phyloP scores from a whole-genome alignment of 2,888 invertebrate genomes.

The Cheiracanthium punctorium region DNA sequence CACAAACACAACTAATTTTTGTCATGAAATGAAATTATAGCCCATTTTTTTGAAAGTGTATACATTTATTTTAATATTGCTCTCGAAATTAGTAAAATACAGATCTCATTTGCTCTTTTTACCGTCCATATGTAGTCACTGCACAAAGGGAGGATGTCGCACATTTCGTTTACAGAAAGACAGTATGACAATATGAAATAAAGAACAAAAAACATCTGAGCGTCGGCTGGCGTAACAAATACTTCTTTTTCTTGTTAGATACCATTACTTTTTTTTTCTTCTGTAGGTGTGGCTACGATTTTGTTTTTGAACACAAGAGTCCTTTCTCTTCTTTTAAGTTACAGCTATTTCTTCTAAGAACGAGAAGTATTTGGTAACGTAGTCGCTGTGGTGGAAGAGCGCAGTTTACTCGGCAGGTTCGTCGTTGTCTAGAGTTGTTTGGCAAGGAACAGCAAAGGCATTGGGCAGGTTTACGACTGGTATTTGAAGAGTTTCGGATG shows the following conservation, averaged over 20 bases:
- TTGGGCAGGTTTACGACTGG: conserved; percentile 35
- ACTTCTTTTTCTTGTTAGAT: conserved; percentile 39
- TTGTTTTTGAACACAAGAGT: conserved; percentile 5
- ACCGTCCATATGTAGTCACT: conserved; percentile 33
- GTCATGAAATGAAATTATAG: conserved; percentile 6
- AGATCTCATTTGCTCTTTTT: conserved; percentile 52
- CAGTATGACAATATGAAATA: conserved; percentile 40
- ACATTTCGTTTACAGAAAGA: conserved; percentile 35
- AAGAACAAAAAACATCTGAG: conserved; percentile 40
- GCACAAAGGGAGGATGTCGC: not conserved
- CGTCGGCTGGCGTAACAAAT: conserved; percentile 49
- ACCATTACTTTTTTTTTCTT: not conserved
- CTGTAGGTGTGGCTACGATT: not conserved
- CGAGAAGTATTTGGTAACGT: conserved; percentile 64
- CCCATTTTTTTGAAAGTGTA: conserved; percentile 46
- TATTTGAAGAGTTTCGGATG: conserved; percentile 43
- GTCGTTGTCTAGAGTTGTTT: conserved; percentile 40
- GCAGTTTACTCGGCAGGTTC: conserved; percentile 44
- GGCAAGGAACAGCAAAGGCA: conserved; percentile 52
- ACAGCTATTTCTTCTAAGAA: conserved; percentile 20
- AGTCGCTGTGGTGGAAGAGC: conserved; percentile 40
- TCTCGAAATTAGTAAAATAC: conserved; percentile 65
- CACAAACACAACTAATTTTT: no score
- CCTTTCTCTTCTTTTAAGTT: conserved; percentile 1
- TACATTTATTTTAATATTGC: conserved; percentile 46